Percentiles rank a stretch among this genome's conserved stretches.
phyloP scores from a whole-genome alignment of 2,113 vertebrate genomes.

The Sylvicapra grimmia region DNA sequence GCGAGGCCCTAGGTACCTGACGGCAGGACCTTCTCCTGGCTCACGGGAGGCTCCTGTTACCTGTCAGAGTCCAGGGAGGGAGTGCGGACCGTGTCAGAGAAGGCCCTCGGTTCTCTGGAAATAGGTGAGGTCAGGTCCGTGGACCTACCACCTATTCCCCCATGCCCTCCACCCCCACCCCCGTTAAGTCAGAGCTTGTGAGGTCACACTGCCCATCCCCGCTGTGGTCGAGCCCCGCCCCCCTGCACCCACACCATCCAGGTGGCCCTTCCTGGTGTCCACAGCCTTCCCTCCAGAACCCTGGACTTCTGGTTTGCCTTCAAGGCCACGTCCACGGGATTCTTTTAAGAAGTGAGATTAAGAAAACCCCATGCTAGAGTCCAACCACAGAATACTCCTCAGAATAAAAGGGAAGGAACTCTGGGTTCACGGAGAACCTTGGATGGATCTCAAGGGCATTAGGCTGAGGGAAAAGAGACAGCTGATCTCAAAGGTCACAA shows the following conservation, averaged over 20 bases:
- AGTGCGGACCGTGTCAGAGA: accelerated
- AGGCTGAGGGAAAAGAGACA: background rate
- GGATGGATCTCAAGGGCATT: too few species aligned
- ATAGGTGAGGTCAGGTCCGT: background rate
- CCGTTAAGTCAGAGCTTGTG: accelerated
- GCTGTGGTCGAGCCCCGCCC: accelerated
- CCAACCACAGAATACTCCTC: accelerated
- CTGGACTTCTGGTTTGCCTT: background rate
- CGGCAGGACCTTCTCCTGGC: background rate
- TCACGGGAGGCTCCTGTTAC: accelerated
- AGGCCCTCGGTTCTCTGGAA: background rate
- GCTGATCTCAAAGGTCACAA: too few species aligned
- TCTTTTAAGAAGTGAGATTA: background rate
- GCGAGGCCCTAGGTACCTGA: accelerated
- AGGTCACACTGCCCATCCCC: accelerated
- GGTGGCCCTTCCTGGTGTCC: accelerated
- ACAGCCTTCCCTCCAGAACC: background rate
- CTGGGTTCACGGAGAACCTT: accelerated
- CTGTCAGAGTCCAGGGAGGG: background rate
- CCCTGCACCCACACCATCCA: background rate
- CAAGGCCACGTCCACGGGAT: background rate
- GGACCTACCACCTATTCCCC: background rate
- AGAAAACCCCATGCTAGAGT: accelerated
- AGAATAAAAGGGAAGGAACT: background rate
- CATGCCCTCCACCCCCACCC: too few species aligned